phyloP scores from a whole-genome alignment of 2,113 vertebrate genomes.

The Brachyhypopomus occidentalis region DNA sequence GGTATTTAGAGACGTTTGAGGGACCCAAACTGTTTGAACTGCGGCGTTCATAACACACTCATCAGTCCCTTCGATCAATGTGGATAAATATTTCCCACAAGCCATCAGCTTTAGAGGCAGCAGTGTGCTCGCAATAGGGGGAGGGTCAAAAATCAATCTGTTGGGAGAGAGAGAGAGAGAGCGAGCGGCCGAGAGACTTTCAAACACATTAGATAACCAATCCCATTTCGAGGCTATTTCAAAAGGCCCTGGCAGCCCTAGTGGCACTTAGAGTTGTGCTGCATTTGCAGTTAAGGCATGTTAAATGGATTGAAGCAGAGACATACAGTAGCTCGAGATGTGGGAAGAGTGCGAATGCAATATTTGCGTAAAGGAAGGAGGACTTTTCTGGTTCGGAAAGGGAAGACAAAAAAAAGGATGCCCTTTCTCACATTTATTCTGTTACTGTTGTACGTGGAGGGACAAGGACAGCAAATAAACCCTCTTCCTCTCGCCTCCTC shows the following conservation, averaged over 20 bases:
- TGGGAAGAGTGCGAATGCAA: not conserved
- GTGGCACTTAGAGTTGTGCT: constrained; percentile 48
- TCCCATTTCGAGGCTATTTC: constrained; percentile 34
- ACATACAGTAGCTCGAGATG: constrained; percentile 16
- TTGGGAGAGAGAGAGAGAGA: constrained; percentile 12
- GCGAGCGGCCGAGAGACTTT: constrained; percentile 56
- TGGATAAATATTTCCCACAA: constrained; percentile 79
- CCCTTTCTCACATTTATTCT: not conserved
- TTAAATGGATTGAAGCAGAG: constrained; percentile 31
- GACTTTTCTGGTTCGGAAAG: not conserved
- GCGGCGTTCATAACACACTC: constrained; percentile 73
- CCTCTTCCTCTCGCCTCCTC: constrained; percentile 38
- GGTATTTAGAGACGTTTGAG: constrained; percentile 72
- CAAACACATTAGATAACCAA: constrained; percentile 42
- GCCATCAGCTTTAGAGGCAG: constrained; percentile 70
- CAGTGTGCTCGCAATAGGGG: constrained; percentile 44
- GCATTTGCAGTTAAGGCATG: constrained; percentile 25
- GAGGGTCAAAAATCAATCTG: constrained; percentile 58
- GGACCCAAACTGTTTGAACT: constrained; percentile 72
- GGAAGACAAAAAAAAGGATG: not conserved
- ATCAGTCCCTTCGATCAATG: constrained; percentile 73
- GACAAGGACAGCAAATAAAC: constrained; percentile 45
- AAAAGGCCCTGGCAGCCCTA: constrained; percentile 24
- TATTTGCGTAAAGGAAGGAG: not conserved
- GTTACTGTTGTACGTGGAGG: constrained; percentile 3